These are phyloP conservation scores for Eretmocerus hayati DNA, from an alignment of 2,888 invertebrate genomes.

Conservation along the genomic window DNA sequence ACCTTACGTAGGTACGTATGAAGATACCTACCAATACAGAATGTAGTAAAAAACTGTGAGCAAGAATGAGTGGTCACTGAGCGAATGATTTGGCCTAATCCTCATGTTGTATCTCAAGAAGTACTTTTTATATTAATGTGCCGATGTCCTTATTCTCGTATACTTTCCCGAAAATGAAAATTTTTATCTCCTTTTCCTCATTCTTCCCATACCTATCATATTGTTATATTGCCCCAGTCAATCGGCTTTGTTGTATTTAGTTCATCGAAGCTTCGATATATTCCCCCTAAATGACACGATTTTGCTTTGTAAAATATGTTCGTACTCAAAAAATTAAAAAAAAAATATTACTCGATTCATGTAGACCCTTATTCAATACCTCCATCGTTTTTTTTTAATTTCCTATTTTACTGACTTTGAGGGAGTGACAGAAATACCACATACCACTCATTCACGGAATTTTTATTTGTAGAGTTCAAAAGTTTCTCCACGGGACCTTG, in stretches of 20 bases:
- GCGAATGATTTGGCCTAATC: slow-evolving; percentile 40
- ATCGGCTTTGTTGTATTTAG: slow-evolving; percentile 7
- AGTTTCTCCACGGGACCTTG: too few relatives aligned
- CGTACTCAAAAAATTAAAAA: slow-evolving; percentile 38
- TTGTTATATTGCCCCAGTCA: slow-evolving; percentile 6
- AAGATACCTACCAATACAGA: too few relatives aligned
- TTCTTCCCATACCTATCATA: slow-evolving; percentile 10
- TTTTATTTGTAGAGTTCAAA: too few relatives aligned
- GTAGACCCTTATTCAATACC: too few relatives aligned
- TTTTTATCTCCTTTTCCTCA: slow-evolving; percentile 11
- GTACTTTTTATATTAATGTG: slow-evolving; percentile 47
- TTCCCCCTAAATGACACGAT: slow-evolving; percentile 30
- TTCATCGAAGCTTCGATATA: slow-evolving; percentile 8
- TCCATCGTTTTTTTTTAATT: too few relatives aligned
- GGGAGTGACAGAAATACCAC: too few relatives aligned
- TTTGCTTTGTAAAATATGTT: slow-evolving; percentile 47
- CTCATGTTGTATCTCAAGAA: slow-evolving; percentile 43
- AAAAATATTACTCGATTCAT: not conserved
- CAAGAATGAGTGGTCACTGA: too few relatives aligned
- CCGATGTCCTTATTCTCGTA: slow-evolving; percentile 32
- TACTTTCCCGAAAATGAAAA: slow-evolving; percentile 9
- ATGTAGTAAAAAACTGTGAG: too few relatives aligned
- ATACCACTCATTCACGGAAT: too few relatives aligned
- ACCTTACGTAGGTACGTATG: too few relatives aligned
- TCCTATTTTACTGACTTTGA: too few relatives aligned